A percentile compares a stretch with the other conserved stretches of the same genome.
Conservation (phyloP, 2,888 invertebrate species). For the Drosophila quinaria region DNA sequence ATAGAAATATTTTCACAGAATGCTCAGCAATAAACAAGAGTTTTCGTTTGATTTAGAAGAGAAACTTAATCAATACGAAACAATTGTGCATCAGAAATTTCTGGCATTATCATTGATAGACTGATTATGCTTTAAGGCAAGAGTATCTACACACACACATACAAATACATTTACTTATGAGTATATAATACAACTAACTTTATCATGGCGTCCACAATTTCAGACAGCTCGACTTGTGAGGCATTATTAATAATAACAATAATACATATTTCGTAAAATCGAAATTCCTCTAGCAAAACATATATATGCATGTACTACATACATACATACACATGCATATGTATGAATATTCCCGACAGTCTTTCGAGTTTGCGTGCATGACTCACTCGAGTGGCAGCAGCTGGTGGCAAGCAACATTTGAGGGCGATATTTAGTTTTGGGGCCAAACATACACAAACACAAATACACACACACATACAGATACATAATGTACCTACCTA, state of each 20-base stretch:
- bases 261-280: constrained; percentile 49
- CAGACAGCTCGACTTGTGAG: constrained; percentile 43
- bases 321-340: constrained; percentile 3
- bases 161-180: constrained; percentile 1
- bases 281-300: constrained; percentile 39
- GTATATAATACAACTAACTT: constrained; percentile 31
- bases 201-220: constrained; percentile 44
- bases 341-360: constrained; percentile 32
- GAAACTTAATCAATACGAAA: background rate
- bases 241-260: constrained; percentile 33
- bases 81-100: background rate
- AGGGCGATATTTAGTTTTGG: constrained; percentile 59
- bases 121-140: background rate
- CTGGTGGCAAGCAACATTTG: constrained; percentile 53
- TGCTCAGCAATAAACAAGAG: background rate
- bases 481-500: constrained; percentile 28
- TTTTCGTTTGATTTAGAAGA: background rate
- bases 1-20: constrained; percentile 19
- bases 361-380: constrained; percentile 67
- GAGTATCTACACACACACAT: constrained; percentile 1
- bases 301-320: constrained; percentile 8
- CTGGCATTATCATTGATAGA: background rate
- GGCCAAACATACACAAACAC: constrained; percentile 43
- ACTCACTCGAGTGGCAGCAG: constrained; percentile 64
- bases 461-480: constrained; percentile 28